A percentile compares a stretch with the other conserved stretches of the same genome.
phyloP scores from a whole-genome alignment of 2,797 vertebrate genomes.

The Valencia hispanica region DNA sequence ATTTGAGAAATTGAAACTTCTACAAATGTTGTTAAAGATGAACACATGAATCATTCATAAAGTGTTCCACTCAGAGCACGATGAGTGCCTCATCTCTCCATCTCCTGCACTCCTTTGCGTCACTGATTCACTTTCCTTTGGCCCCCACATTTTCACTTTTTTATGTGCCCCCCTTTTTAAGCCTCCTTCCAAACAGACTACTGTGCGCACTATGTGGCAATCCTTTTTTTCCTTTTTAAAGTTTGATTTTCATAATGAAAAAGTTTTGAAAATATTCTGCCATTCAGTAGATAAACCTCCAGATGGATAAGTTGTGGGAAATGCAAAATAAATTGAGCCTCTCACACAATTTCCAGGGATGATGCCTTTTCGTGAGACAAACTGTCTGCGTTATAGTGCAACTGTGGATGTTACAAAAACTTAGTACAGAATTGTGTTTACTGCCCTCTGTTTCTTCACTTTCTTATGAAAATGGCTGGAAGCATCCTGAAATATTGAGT shows the following conservation, averaged over 20 bases:
- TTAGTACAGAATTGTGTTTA: neutral
- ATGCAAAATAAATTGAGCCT: constrained; percentile 13
- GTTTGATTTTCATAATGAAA: constrained; percentile 3
- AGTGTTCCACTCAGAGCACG: constrained; percentile 45
- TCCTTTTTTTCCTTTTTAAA: neutral
- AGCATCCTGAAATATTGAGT: neutral
- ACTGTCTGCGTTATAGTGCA: neutral
- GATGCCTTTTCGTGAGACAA: neutral
- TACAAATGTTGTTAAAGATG: constrained; percentile 69
- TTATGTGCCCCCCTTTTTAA: constrained; percentile 2
- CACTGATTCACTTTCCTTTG: constrained; percentile 34
- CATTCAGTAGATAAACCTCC: constrained; percentile 8
- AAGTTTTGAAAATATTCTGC: constrained; percentile 15
- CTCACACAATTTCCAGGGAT: neutral
- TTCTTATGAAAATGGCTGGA: neutral
- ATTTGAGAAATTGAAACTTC: constrained; percentile 68
- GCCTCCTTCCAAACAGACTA: constrained; percentile 5
- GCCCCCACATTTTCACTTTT: constrained; percentile 15
- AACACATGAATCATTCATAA: constrained; percentile 72
- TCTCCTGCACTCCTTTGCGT: constrained; percentile 13
- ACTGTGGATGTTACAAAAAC: neutral
- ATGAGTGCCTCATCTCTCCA: constrained; percentile 41
- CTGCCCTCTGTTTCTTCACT: neutral
- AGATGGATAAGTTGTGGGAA: constrained; percentile 20
- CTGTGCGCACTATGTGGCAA: neutral